phyloP scores from a whole-genome alignment of 1,140 invertebrate genomes.

The Drosophila mojavensis region DNA sequence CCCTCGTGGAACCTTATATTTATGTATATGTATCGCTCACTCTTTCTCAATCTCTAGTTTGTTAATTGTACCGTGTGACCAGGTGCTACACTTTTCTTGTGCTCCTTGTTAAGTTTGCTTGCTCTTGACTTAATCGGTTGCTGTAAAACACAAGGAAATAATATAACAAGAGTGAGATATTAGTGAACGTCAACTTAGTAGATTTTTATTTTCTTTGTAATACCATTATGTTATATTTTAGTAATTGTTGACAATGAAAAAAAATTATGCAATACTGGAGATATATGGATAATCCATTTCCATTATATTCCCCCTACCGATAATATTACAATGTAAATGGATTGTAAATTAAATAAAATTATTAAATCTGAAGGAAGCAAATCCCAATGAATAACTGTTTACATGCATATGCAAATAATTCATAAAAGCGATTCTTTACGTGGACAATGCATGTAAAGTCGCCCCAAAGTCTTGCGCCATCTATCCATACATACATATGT shows the following conservation, averaged over 20 bases:
- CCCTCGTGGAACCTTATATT: background rate
- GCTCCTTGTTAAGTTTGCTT: constrained; percentile 18
- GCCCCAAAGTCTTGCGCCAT: background rate
- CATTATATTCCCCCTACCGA: too few relatives aligned
- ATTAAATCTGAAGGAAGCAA: too few relatives aligned
- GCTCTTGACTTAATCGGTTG: constrained; percentile 9
- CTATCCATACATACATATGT: background rate
- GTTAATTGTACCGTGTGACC: constrained; percentile 62
- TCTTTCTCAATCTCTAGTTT: background rate
- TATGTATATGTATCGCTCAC: background rate
- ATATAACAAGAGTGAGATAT: constrained; percentile 25
- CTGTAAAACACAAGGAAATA: background rate
- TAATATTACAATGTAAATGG: too few relatives aligned
- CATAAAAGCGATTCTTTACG: background rate
- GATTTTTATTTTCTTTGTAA: constrained; percentile 3
- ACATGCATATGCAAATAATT: background rate
- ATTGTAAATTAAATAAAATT: too few relatives aligned
- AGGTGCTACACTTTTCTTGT: constrained; percentile 47
- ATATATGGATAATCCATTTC: too few relatives aligned
- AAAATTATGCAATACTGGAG: too few relatives aligned
- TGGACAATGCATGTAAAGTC: background rate
- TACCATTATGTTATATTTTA: background rate
- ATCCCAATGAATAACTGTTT: too few relatives aligned
- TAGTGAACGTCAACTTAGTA: constrained; percentile 3
- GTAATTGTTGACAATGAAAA: too few relatives aligned